Evolutionary conservation across 2,888 invertebrate genomes (phyloP), one percentile per base, ranked within the genome.

Genomic region (Acronicta alni): DNA sequence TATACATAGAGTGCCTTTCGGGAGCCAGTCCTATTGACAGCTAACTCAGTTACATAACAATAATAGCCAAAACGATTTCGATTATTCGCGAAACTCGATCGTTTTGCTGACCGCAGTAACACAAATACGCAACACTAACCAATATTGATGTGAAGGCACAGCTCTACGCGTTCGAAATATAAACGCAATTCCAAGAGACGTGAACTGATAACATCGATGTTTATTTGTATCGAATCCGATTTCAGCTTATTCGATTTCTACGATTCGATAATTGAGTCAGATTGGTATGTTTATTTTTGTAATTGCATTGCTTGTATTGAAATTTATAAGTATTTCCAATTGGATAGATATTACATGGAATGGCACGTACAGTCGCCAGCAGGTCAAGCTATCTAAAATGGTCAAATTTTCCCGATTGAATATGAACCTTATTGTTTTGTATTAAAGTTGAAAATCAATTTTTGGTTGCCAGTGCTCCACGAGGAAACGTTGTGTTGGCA

Each of bases 131-230:
- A 38, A 17, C 15, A 42, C 75, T 63, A 69, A 63, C 57, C 47
- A 55, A 55, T 74, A 75, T 65, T 43, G 53, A 65, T 75, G 66
- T 43, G 26, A 37, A 46, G 47, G 45, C 47, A 14, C 37, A 61
- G 38, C 49, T 63, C 57, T 74, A 63, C 57, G 57, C 64, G 48
- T 57, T 55, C 48, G 52, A 57, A 58, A 75, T 70, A 70, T 56
- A 70, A 74, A 75, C 49, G 57, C 48, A 41, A 70, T 70, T 49
- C 57, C 41, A 64, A 58, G 37, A 15, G 48, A 41, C 41, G 43
- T 41, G 66, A 23, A 38, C 39, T 53, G 41, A 58, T 70, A 56
- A 56, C 66, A 52, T 49, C 48, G 51, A 52, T 52, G 57, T 69
- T 74, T 75, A 67, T 67, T 61, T 54, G 56, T 54, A 57, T 56